Conservation (phyloP, 2,888 invertebrate species). For the Agrilus biguttatus region DNA sequence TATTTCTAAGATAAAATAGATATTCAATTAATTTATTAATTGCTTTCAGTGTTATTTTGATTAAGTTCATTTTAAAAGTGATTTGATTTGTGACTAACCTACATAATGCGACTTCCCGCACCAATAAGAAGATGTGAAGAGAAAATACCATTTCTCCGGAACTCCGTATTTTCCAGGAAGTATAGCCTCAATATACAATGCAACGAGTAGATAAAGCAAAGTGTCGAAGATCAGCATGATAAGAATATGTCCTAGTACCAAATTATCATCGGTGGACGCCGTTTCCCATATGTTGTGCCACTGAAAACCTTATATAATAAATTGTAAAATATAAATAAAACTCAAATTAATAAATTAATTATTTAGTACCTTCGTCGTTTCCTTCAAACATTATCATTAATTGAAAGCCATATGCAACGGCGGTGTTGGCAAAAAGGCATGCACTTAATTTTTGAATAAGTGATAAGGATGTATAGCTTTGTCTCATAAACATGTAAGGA, state of each 20-base stretch:
- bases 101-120: not conserved
- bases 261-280: slow-evolving; percentile 49
- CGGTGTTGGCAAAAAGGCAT: slow-evolving; percentile 60
- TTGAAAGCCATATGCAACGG: slow-evolving; percentile 67
- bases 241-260: slow-evolving; percentile 55
- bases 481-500: slow-evolving; percentile 37
- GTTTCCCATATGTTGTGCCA: slow-evolving; percentile 49
- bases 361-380: slow-evolving; percentile 43
- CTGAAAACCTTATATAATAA: slow-evolving; percentile 34
- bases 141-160: slow-evolving; percentile 8
- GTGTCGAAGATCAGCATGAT: slow-evolving; percentile 56
- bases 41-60: no score
- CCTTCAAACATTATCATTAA: slow-evolving; percentile 58
- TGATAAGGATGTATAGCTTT: slow-evolving; percentile 46
- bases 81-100: no score
- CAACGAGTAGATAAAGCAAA: slow-evolving; percentile 55
- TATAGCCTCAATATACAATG: slow-evolving; percentile 77
- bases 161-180: slow-evolving; percentile 47
- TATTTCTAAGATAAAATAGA: no score
- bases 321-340: not conserved
- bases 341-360: not conserved
- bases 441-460: slow-evolving; percentile 43
- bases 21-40: no score
- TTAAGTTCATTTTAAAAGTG: no score
- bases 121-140: slow-evolving; percentile 8